A percentile compares a stretch with the other conserved stretches of the same genome.
Evolutionary conservation across 2,888 invertebrate species (phyloP).

Genomic region (Caenorhabditis sp.): DNA sequence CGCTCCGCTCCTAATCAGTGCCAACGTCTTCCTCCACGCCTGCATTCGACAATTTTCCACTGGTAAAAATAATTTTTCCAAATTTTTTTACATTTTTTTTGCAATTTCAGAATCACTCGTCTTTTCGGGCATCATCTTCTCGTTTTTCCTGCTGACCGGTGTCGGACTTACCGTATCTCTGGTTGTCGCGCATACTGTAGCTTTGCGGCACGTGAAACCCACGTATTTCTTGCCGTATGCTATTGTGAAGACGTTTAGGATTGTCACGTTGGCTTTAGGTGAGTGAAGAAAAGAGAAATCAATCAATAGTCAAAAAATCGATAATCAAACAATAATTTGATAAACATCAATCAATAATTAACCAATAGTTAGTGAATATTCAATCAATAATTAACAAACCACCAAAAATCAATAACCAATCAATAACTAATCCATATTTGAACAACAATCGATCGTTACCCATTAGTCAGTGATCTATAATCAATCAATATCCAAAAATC

Average conservation of each 20-base stretch:
- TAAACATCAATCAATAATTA: too few relatives aligned
- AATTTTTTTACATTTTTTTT: too few relatives aligned
- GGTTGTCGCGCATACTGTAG: slow-evolving; percentile 62
- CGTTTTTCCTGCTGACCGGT: slow-evolving; percentile 66
- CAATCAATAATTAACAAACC: too few relatives aligned
- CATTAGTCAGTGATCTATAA: too few relatives aligned
- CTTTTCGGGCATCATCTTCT: slow-evolving; percentile 61
- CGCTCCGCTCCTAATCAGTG: slow-evolving; percentile 67
- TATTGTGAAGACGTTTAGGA: slow-evolving; percentile 48
- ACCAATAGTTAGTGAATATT: too few relatives aligned
- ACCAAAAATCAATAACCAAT: too few relatives aligned
- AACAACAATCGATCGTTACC: too few relatives aligned
- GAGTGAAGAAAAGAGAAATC: too few relatives aligned
- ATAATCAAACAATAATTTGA: too few relatives aligned
- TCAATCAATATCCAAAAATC: too few relatives aligned
- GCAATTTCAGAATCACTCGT: slow-evolving; percentile 62
- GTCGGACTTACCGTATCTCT: slow-evolving; percentile 60
- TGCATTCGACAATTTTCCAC: slow-evolving; percentile 60
- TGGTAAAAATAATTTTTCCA: slow-evolving; percentile 25
- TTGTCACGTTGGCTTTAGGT: slow-evolving; percentile 47
- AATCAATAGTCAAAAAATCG: too few relatives aligned
- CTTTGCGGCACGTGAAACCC: slow-evolving; percentile 50
- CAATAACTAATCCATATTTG: too few relatives aligned
- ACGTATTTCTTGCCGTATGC: slow-evolving; percentile 67
- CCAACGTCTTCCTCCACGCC: slow-evolving; percentile 70